Evolutionary conservation across 2,797 vertebrate species (phyloP), one percentile per base, ranked within the genome.

Genomic region (Rhinella marina): DNA sequence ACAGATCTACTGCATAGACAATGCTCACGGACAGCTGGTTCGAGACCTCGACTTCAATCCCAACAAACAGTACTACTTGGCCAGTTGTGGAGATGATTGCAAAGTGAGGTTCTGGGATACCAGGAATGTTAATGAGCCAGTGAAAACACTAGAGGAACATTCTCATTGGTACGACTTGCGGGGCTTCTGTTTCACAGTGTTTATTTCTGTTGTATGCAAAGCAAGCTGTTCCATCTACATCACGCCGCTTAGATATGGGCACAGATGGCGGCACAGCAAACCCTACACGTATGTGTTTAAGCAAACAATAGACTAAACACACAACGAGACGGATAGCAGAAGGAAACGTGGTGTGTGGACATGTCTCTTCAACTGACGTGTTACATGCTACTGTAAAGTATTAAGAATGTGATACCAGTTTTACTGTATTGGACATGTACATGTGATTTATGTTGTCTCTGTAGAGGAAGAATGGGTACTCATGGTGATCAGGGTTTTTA

Each of bases 61-160:
- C 88, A 99, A 99, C 94, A 98, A 97, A 86, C 98, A 99, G 92
- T 99, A 99, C 94, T 99, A 97, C 94, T 92, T 99, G 91, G 96
- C 98, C 90, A 99, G 97, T 96, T 99, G 98, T 0, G 98, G 98
- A 72, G 98, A 99, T 57, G 98, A 99, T 96, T 99, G 98, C 95
- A 99, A 97, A 95, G 98, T 99, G 94, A 99, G 98, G 93, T 99
- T 99, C 95, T 99, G 98, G 98, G 98, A 99, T 77, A 96, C 97
- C 0, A 96, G 98, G 85, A 97, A 96, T 16, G 94, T 96, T 92
- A 94, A 93, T 3, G 97, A 98, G 89, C 97, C 98, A 0, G 95
- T 99, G 92, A 97, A 96, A 94, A 96, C 94, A 70, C 95, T 99
- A 88, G 98, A 99, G 94, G 97, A 99, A 90, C 98, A 99, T 93